Base-by-base conservation (phyloP, 2,888 invertebrate species). In the Oxystoma pomonae region DNA sequence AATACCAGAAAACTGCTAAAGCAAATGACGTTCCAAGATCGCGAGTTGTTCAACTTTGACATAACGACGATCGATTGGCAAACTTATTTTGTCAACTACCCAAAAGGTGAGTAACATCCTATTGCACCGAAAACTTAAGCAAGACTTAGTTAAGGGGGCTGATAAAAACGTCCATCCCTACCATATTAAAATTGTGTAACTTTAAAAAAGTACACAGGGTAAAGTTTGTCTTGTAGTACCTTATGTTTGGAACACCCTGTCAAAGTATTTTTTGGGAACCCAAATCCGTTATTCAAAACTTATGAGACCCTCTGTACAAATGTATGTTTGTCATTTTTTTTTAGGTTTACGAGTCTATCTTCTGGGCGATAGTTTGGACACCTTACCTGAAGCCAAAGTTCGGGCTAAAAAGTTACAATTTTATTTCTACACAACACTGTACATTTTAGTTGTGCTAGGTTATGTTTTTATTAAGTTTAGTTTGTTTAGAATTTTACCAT, bases 271-370 rank as follows among this genome's bases (percentile, higher is more conserved):
- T n/a, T n/a, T n/a, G n/a, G n/a, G n/a, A n/a, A n/a, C n/a, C n/a
- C n/a, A n/a, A n/a, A n/a, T n/a, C n/a, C n/a, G n/a, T n/a, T n/a
- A n/a, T n/a, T n/a, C n/a, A n/a, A n/a, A n/a, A n/a, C n/a, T n/a
- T n/a, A n/a, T n/a, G n/a, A n/a, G n/a, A n/a, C n/a, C n/a, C n/a
- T n/a, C n/a, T n/a, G n/a, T n/a, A n/a, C n/a, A n/a, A n/a, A n/a
- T n/a, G n/a, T n/a, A n/a, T n/a, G n/a, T n/a, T n/a, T n/a, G n/a
- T n/a, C n/a, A n/a, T n/a, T n/a, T n/a, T n/a, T n/a, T n/a, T n/a
- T n/a, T n/a, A n/a, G n/a, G 95, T 1, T 84, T 91, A 56, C 84
- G 94, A 68, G 83, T 88, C 1, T 94, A 90, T 76, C 80, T 94
- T 12, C 79, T 94, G 56, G 92, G 93, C 71, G 94, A 95, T 74